Evolutionary conservation across 2,888 invertebrate species (phyloP).

Genomic region (Mactromeris polynyma): DNA sequence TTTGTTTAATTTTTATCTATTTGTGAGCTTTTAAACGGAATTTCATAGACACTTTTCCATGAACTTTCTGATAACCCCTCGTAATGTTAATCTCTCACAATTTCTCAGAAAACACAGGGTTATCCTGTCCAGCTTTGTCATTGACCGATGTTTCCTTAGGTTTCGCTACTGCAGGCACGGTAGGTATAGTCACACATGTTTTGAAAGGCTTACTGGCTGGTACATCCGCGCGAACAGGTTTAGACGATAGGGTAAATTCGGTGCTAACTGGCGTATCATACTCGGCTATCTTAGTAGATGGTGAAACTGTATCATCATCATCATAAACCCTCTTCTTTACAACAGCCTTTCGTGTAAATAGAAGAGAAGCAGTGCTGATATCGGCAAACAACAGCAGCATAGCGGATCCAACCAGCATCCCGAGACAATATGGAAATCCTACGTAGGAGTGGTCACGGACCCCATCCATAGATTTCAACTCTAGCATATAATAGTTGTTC

Average conservation of each 20-base stretch:
- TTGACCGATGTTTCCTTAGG: background rate
- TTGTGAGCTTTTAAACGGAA: too few species aligned
- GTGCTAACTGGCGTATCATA: background rate
- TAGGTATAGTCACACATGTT: background rate
- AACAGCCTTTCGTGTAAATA: slow-evolving; percentile 11
- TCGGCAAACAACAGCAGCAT: slow-evolving; percentile 23
- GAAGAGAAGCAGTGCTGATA: slow-evolving; percentile 18
- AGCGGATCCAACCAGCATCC: slow-evolving; percentile 40
- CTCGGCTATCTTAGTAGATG: background rate
- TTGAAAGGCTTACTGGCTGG: background rate
- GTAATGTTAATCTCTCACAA: background rate
- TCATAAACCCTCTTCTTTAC: background rate
- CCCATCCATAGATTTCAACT: slow-evolving; percentile 24
- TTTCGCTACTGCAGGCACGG: background rate
- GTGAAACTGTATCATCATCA: background rate
- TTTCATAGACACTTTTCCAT: too few species aligned
- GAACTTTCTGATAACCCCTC: too few species aligned
- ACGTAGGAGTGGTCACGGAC: slow-evolving; percentile 49
- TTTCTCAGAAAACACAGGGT: slow-evolving; percentile 36
- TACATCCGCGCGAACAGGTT: background rate
- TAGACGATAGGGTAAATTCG: background rate
- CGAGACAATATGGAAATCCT: slow-evolving; percentile 58
- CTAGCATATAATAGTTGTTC: background rate
- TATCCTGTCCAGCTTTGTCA: slow-evolving; percentile 12
- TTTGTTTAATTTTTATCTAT: too few species aligned